Evolutionary conservation across 2,888 invertebrate genomes (phyloP).

Genomic region (Pseudolycoriella hygida): DNA sequence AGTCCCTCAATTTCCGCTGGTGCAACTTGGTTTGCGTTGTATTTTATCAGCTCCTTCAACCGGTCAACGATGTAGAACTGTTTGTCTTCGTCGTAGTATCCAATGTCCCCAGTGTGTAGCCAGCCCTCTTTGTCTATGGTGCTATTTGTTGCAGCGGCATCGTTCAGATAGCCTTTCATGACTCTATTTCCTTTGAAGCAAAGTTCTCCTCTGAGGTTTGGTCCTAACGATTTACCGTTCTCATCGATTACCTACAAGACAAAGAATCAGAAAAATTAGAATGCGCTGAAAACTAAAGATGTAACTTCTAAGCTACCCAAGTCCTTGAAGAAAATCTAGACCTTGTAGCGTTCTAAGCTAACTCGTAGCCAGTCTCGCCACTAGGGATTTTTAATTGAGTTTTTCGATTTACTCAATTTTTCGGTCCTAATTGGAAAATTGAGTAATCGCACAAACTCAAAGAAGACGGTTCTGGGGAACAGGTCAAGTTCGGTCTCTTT

Average conservation of each 20-base stretch:
- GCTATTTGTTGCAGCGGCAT: constrained; percentile 42
- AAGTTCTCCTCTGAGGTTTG: constrained; percentile 58
- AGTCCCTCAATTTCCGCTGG: constrained; percentile 78
- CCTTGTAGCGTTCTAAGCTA: no score
- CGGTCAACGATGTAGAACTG: constrained; percentile 46
- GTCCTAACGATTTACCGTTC: constrained; percentile 41
- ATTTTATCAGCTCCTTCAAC: constrained; percentile 79
- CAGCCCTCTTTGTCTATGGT: constrained; percentile 57
- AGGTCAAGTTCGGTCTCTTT: no score
- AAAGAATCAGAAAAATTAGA: no score
- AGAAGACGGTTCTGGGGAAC: no score
- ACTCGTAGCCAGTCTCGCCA: no score
- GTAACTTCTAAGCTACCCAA: no score
- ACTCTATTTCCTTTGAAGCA: constrained; percentile 65
- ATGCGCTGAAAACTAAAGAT: no score
- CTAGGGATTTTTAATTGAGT: no score
- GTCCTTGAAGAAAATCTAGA: no score
- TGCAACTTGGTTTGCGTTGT: constrained; percentile 72
- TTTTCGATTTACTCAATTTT: no score
- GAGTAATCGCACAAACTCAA: no score
- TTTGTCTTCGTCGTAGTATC: constrained; percentile 59
- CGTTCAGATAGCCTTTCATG: constrained; percentile 72
- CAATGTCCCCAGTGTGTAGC: constrained; percentile 65
- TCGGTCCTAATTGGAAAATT: no score
- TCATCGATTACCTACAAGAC: constrained; percentile 46